Percentiles rank a stretch among this genome's conserved stretches.
These are phyloP conservation scores for Prionailurus bengalensis DNA, from an alignment of 2,113 vertebrate species.

Conservation along the genomic window DNA sequence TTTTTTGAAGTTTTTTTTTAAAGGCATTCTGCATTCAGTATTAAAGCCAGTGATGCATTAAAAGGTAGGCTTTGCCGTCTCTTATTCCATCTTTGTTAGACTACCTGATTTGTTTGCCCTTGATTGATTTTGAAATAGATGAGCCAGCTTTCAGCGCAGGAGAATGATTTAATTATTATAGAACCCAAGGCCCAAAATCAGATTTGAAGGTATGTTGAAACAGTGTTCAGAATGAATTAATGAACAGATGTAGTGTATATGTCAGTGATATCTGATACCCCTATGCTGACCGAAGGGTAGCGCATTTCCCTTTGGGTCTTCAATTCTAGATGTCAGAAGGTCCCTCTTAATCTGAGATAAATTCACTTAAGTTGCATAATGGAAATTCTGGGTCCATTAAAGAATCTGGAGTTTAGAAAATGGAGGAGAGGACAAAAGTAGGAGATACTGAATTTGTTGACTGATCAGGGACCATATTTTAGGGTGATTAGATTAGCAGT, in stretches of 20 bases:
- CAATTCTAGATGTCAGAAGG: slow-evolving; percentile 75
- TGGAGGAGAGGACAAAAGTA: neutral
- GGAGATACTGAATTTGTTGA: slow-evolving; percentile 35
- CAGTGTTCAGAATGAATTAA: slow-evolving; percentile 74
- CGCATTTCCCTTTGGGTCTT: slow-evolving; percentile 62
- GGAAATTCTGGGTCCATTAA: neutral
- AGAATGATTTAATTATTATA: slow-evolving; percentile 89
- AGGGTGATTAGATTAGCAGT: slow-evolving; percentile 70
- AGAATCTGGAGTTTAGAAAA: slow-evolving; percentile 26
- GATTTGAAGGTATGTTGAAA: slow-evolving; percentile 85
- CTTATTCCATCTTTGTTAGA: slow-evolving; percentile 76
- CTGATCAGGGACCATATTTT: slow-evolving; percentile 64
- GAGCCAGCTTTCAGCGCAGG: slow-evolving; percentile 81
- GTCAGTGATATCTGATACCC: slow-evolving; percentile 65
- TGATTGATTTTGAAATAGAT: slow-evolving; percentile 85
- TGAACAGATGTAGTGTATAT: slow-evolving; percentile 79
- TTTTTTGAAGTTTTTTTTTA: slow-evolving; percentile 10
- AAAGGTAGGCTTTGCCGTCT: slow-evolving; percentile 56
- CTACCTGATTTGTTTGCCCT: slow-evolving; percentile 82
- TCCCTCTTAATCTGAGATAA: slow-evolving; percentile 76
- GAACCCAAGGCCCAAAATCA: slow-evolving; percentile 83
- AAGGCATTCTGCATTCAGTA: slow-evolving; percentile 29
- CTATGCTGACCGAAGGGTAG: slow-evolving; percentile 64
- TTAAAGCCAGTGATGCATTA: slow-evolving; percentile 45
- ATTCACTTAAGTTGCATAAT: slow-evolving; percentile 47